These are phyloP conservation scores for Camelus dromedarius DNA, from an alignment of 2,113 vertebrate species.

Conservation along the genomic window DNA sequence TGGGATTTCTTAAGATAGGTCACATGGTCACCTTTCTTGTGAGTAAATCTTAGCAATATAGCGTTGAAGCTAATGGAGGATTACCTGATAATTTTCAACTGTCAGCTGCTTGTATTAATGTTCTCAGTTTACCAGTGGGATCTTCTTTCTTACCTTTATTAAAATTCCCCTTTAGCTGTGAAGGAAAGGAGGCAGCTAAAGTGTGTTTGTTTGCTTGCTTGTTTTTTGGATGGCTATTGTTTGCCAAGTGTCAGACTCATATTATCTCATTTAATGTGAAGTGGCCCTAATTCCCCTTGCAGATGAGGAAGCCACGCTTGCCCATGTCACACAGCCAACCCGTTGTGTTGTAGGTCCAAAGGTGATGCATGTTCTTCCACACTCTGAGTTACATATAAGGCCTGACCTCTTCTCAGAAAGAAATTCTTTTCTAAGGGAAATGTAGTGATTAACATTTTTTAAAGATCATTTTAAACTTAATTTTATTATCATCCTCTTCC, in stretches of 20 bases:
- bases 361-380: neutral
- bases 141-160: conserved; percentile 10
- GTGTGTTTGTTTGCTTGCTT: neutral
- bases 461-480: neutral
- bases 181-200: neutral
- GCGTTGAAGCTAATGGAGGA: neutral
- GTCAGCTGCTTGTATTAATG: neutral
- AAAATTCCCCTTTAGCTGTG: neutral
- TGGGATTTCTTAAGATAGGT: neutral
- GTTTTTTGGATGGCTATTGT: neutral
- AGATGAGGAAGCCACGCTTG: neutral
- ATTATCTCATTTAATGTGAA: neutral
- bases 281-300: neutral
- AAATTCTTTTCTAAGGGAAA: neutral
- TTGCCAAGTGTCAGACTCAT: neutral
- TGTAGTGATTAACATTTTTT: neutral
- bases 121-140: neutral
- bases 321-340: neutral
- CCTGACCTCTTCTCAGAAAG: neutral
- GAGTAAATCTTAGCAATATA: neutral
- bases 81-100: conserved; percentile 24
- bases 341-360: neutral
- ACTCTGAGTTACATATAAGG: neutral
- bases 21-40: neutral
- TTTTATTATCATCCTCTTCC: conserved; percentile 15